Percentiles rank a stretch among this genome's conserved stretches.
phyloP scores from a whole-genome alignment of 2,113 vertebrate genomes.

The Ciconia maguari region DNA sequence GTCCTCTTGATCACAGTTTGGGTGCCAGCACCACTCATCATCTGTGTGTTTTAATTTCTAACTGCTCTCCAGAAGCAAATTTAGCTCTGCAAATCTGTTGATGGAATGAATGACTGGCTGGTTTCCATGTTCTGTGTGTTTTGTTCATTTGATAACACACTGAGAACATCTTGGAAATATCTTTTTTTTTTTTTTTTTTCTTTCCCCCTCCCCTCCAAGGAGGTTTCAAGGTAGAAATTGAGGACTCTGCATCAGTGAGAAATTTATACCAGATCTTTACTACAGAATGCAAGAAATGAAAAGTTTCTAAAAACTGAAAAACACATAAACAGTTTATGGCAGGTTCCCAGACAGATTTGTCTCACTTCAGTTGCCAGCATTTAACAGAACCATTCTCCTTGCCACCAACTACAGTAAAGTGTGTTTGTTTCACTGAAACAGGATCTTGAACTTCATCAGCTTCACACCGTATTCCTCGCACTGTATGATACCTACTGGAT shows the following conservation, averaged over 20 bases:
- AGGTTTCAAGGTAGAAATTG: not conserved
- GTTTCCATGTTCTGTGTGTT: constrained; percentile 49
- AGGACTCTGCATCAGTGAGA: not conserved
- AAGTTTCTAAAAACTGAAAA: constrained; percentile 17
- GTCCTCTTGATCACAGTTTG: constrained; percentile 63
- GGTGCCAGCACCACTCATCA: constrained; percentile 55
- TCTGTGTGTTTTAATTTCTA: constrained; percentile 59
- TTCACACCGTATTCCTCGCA: not conserved
- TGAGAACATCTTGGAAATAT: constrained; percentile 25
- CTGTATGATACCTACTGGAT: not conserved
- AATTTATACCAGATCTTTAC: not conserved
- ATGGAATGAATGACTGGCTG: constrained; percentile 44
- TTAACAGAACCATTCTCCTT: constrained; percentile 24
- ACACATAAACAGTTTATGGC: constrained; percentile 19
- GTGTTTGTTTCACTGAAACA: constrained; percentile 19
- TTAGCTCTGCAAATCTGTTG: constrained; percentile 57
- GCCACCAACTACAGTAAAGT: not conserved
- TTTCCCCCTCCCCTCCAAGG: not conserved
- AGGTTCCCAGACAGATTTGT: constrained; percentile 31
- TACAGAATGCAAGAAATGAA: not conserved
- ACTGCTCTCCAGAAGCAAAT: constrained; percentile 56
- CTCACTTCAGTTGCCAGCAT: constrained; percentile 16
- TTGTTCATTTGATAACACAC: constrained; percentile 51
- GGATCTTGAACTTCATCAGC: constrained; percentile 12
- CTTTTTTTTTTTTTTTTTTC: not conserved